These are phyloP conservation scores for Rhyacophila evoluta DNA, from an alignment of 2,888 invertebrate genomes.

Conservation along the genomic window DNA sequence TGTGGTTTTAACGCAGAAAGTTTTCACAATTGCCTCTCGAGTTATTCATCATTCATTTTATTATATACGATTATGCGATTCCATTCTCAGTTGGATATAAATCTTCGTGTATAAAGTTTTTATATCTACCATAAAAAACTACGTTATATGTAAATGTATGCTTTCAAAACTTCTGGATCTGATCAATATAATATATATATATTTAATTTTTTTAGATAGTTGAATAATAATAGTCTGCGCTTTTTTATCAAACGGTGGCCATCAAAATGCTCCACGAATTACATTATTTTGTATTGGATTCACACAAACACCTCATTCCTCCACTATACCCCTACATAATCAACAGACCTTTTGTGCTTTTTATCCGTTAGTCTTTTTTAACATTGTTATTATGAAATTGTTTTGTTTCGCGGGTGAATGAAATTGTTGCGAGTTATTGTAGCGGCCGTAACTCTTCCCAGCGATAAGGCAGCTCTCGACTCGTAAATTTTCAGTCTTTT, in stretches of 20 bases:
- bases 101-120: not conserved
- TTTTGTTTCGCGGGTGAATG: slow-evolving; percentile 14
- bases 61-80: not conserved
- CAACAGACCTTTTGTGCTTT: slow-evolving; percentile 12
- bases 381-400: slow-evolving; percentile 10
- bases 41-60: not conserved
- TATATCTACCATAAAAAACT: not conserved
- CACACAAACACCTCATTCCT: slow-evolving; percentile 1
- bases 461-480: slow-evolving; percentile 6
- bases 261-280: slow-evolving; percentile 12
- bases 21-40: not conserved
- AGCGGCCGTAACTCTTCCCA: slow-evolving; percentile 5
- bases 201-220: not conserved
- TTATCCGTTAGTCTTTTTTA: slow-evolving; percentile 5
- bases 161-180: not conserved
- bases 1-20: too few relatives aligned
- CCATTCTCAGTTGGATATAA: not conserved
- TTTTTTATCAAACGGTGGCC: not conserved
- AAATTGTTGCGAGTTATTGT: slow-evolving; percentile 15
- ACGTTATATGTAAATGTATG: not conserved
- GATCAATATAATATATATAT: not conserved
- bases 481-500: slow-evolving; percentile 19
- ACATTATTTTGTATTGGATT: slow-evolving; percentile 14
- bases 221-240: not conserved
- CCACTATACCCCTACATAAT: not conserved